phyloP scores from a whole-genome alignment of 2,888 invertebrate species.

The Rapana venosa region DNA sequence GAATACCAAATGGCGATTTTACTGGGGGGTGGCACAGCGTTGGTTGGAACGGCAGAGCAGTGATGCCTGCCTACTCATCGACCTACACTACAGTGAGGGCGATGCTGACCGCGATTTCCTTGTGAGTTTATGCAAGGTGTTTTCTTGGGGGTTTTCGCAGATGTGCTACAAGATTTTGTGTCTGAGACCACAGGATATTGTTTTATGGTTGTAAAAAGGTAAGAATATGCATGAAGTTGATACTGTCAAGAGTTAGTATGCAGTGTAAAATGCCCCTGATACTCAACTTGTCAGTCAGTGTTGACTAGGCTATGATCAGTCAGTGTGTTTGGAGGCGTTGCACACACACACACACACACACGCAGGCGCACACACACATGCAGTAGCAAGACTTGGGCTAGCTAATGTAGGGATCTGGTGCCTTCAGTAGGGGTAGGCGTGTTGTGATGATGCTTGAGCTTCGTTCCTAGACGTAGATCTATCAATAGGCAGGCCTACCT shows the following conservation, averaged over 20 bases:
- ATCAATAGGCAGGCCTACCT: no score
- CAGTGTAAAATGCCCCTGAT: background rate
- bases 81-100: conserved; percentile 32
- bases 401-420: no score
- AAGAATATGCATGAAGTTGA: background rate
- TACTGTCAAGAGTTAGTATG: background rate
- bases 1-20: background rate
- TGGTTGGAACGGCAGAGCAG: conserved; percentile 28
- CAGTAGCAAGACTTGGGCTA: no score
- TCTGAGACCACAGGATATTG: background rate
- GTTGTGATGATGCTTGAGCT: no score
- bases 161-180: background rate
- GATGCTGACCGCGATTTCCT: conserved; percentile 24
- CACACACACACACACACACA: background rate
- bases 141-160: background rate
- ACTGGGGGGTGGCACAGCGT: conserved; percentile 14
- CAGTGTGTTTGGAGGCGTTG: conserved; percentile 12
- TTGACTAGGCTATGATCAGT: background rate
- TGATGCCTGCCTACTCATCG: conserved; percentile 38
- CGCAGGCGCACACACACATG: background rate
- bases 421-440: no score
- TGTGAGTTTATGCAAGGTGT: conserved; percentile 27
- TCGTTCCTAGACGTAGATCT: no score
- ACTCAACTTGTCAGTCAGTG: background rate
- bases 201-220: conserved; percentile 12